Percentiles rank a stretch among this genome's conserved stretches.
Conservation (phyloP, 2,113 vertebrate genomes). For the Athene cunicularia region DNA sequence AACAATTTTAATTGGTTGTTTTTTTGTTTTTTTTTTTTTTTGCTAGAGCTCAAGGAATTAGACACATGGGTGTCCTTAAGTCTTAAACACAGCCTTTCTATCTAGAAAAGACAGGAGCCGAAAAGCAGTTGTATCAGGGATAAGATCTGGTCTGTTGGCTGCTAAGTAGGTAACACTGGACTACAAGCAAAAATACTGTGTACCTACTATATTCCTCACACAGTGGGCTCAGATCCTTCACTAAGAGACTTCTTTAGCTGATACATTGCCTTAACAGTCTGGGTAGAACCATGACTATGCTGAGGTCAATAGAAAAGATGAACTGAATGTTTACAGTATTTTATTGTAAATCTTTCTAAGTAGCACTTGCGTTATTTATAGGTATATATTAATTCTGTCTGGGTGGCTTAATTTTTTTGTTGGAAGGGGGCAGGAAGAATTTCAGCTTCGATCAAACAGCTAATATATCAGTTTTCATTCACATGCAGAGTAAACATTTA, state of each 20-base stretch:
- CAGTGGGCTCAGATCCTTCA: neutral
- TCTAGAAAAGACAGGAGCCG: neutral
- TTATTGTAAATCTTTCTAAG: neutral
- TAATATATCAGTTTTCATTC: neutral
- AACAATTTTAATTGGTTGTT: neutral
- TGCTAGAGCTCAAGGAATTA: neutral
- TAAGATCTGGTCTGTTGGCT: neutral
- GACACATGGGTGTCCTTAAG: neutral
- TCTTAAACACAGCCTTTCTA: neutral
- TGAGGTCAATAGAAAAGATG: neutral
- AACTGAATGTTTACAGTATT: neutral
- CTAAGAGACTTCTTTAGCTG: neutral
- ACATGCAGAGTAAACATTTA: neutral
- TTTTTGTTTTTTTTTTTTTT: neutral
- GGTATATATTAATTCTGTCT: neutral
- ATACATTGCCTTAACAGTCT: neutral
- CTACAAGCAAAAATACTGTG: neutral
- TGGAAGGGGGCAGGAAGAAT: neutral
- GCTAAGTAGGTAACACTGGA: neutral
- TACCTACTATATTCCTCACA: neutral
- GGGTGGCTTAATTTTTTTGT: neutral
- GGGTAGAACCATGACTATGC: neutral
- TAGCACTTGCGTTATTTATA: neutral
- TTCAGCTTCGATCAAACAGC: neutral
- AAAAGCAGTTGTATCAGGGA: accelerated